These are phyloP conservation scores for Phragmatobia fuliginosa DNA, from an alignment of 2,888 invertebrate species.

Conservation along the genomic window DNA sequence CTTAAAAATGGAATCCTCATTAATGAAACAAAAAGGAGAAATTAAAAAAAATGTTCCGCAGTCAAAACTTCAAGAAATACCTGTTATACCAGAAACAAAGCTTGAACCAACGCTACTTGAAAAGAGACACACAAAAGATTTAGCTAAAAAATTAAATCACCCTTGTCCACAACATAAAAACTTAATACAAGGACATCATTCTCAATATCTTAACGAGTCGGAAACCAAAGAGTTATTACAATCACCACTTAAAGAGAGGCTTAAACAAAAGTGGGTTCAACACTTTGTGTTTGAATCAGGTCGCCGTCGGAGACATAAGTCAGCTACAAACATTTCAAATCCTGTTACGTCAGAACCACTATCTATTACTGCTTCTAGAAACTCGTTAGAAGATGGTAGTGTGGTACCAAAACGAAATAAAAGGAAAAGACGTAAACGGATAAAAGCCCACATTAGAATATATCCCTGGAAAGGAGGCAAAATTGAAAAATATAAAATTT, in stretches of 20 bases:
- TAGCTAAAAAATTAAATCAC: neutral
- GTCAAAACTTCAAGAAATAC: conserved; percentile 3
- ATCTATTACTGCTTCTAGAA: neutral
- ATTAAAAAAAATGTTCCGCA: neutral
- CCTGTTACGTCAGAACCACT: neutral
- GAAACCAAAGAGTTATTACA: neutral
- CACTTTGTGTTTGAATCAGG: neutral
- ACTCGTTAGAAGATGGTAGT: neutral
- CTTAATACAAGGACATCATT: neutral
- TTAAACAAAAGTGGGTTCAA: neutral
- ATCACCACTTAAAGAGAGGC: neutral
- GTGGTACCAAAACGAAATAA: neutral
- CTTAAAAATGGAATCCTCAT: neutral
- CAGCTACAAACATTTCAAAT: neutral
- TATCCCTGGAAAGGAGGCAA: neutral
- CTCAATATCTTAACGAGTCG: neutral
- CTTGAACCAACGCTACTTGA: neutral
- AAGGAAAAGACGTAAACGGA: neutral
- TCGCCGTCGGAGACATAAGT: neutral
- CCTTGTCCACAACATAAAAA: neutral
- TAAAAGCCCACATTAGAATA: neutral
- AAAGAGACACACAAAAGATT: neutral
- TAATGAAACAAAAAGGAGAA: neutral
- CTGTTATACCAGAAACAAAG: conserved; percentile 6
- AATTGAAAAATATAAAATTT: neutral